phyloP scores from a whole-genome alignment of 2,113 vertebrate genomes.

The Osmerus mordax region DNA sequence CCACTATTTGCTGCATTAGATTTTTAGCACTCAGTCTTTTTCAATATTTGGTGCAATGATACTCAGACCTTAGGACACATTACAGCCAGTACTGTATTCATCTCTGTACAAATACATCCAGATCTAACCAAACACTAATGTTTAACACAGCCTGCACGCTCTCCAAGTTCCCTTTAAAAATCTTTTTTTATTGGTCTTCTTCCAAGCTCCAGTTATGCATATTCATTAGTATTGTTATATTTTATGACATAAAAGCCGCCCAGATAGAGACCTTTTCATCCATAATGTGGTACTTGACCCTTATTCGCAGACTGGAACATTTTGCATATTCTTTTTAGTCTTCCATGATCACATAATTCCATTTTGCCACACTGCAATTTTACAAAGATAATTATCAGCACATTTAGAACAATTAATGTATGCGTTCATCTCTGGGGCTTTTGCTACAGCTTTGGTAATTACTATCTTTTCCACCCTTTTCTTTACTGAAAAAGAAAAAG shows the following conservation, averaged over 20 bases:
- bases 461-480: conserved; percentile 38
- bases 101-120: too few relatives aligned
- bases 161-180: too few relatives aligned
- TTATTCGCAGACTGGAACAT: neutral
- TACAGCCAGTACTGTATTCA: too few relatives aligned
- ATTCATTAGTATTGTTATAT: neutral
- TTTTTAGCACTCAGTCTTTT: too few relatives aligned
- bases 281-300: neutral
- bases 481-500: conserved; percentile 16
- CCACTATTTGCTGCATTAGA: too few relatives aligned
- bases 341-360: conserved; percentile 19
- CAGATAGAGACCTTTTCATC: neutral
- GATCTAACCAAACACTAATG: too few relatives aligned
- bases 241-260: neutral
- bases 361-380: conserved; percentile 48
- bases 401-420: conserved; percentile 57
- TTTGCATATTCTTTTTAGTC: conserved; percentile 11
- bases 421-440: conserved; percentile 46
- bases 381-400: conserved; percentile 55
- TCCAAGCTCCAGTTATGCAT: too few relatives aligned
- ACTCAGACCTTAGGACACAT: too few relatives aligned
- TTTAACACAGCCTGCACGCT: too few relatives aligned
- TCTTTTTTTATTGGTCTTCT: too few relatives aligned
- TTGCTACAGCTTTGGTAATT: conserved; percentile 43
- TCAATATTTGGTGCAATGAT: too few relatives aligned